Base-by-base conservation (phyloP, 2,888 invertebrate genomes). In the Helicoverpa assulta region DNA sequence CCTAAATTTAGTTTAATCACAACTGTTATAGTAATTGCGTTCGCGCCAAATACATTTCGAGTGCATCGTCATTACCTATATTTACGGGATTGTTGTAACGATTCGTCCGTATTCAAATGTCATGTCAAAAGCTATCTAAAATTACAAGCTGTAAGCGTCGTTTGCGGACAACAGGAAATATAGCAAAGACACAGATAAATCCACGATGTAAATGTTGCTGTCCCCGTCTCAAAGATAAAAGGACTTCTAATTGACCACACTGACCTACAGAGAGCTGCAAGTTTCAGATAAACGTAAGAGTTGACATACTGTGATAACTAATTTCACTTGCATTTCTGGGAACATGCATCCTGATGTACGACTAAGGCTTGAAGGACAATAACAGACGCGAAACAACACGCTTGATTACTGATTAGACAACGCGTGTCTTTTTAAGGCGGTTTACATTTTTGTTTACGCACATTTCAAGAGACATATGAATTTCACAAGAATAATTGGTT, bases 361-460 rank as follows among this genome's bases (percentile, higher is more conserved):
- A 76, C 63, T 80, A 78, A 77, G 71, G 58, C 63, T 72, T 60
- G 62, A 73, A 74, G 69, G 71, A 80, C 65, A 59, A 83, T 72
- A 76, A 71, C 62, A 61, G 51, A 47, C 8, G 12, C 56, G 65
- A 78, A 83, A 83, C 62, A 53, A 52, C n/a, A 56, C 53, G 37
- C 52, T 64, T 76, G 82, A 83, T 37, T 83, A 60, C 4, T 74
- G 82, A 83, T 79, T 81, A 82, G 82, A 82, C 75, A 81, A 79
- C 50, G 7, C 57, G 10, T n/a, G 19, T 37, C 70, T 53, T 64
- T 53, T 60, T 61, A 61, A 61, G 26, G 19, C 19, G 68, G 33
- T 40, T 55, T 65, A 33, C 51, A 18, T 65, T 72, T 53, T 58
- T 50, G 43, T 59, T 33, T 43, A 56, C 56, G 55, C 47, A 21